Evolutionary conservation across 2,113 vertebrate genomes (phyloP), one percentile per base, ranked within the genome.

Genomic region (Pelmatolapia mariae): DNA sequence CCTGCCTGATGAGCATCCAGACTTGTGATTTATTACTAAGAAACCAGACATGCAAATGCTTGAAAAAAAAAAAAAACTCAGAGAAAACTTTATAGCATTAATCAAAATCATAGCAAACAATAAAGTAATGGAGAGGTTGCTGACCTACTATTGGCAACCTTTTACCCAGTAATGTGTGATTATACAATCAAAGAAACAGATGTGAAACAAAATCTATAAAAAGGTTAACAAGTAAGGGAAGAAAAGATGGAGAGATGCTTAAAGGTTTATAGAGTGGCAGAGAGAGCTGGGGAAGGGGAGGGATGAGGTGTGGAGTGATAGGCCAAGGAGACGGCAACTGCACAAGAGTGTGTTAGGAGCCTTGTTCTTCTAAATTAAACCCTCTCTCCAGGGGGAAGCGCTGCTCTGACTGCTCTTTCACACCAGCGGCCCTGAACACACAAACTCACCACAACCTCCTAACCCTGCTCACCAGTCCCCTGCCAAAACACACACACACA

Each of bases 341-440:
- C 79, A 47, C 83, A 54, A 86, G 89, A 83, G 90, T 91, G 93
- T 93, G 91, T 95, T 94, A 93, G 94, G 89, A 91, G 82, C 93
- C 93, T 94, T 95, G 93, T 93, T 93, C 90, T 84, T 94, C 91
- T 91, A 89, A 94, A 90, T 95, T 89, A 95, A 92, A 89, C 90
- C 87, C 93, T 87, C 89, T 92, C 91, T 91, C 86, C 88, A 81
- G 89, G 71, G 93, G 93, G 85, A 90, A 92, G 84, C 47, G 3
- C 63, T 87, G 90, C 89, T 94, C 93, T 95, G 94, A 95, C 94
- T 91, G 90, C 93, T 93, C 93, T 93, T 95, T 95, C 92, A 95
- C 94, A 93, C 89, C 90, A 91, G 90, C 80, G 10, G 86, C 89
- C 90, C 91, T 91, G 90, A 92, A 91, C 92, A 91, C 92, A 96